Percentiles rank a stretch among this genome's conserved stretches.
Evolutionary conservation across 2,797 vertebrate species (phyloP).

Genomic region (Lepidocolaptes lacrymiger): DNA sequence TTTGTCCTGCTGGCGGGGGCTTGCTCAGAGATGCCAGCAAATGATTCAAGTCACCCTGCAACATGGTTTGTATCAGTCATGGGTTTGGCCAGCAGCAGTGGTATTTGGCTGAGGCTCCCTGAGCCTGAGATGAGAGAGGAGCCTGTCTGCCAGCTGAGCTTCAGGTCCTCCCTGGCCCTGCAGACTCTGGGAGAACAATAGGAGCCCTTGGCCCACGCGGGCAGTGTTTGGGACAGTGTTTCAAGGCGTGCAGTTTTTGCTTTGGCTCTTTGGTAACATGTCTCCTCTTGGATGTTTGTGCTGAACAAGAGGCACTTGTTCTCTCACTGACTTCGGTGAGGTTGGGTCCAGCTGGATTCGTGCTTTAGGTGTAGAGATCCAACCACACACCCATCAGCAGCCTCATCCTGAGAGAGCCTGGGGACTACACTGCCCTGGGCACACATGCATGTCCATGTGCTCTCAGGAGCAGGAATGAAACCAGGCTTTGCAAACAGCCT

Average conservation of each 20-base stretch:
- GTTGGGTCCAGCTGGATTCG: constrained; percentile 14
- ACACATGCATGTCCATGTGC: background rate
- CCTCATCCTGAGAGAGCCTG: background rate
- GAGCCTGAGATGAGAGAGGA: background rate
- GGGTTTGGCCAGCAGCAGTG: background rate
- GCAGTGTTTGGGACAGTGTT: background rate
- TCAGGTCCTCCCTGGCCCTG: background rate
- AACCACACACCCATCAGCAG: background rate
- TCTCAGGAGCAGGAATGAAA: background rate
- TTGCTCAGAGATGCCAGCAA: background rate
- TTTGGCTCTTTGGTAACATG: background rate
- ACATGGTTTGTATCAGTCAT: background rate
- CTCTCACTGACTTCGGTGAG: background rate
- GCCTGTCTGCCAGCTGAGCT: background rate
- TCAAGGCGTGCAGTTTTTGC: background rate
- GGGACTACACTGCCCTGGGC: background rate
- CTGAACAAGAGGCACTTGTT: constrained; percentile 44
- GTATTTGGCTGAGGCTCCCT: background rate
- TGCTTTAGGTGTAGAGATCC: background rate
- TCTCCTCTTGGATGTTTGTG: background rate
- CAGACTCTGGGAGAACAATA: background rate
- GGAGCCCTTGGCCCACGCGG: background rate
- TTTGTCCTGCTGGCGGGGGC: background rate
- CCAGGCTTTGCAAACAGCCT: background rate
- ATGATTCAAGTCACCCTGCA: background rate